A percentile compares a stretch with the other conserved stretches of the same genome.
Evolutionary conservation across 1,140 invertebrate genomes (phyloP).

Genomic region (Acromyrmex heyeri): DNA sequence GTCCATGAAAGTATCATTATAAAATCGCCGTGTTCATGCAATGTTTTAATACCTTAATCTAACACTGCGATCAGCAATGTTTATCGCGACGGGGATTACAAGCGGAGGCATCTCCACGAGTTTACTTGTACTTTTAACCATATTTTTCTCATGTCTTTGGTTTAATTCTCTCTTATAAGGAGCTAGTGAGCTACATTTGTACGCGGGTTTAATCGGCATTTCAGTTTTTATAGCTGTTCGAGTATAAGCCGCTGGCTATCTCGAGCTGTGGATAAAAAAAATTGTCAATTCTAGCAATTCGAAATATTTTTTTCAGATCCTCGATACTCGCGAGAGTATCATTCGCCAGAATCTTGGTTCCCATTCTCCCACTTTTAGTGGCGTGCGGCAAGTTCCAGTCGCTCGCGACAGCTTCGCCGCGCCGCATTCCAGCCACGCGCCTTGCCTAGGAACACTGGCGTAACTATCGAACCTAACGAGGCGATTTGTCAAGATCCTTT

Average conservation of each 20-base stretch:
- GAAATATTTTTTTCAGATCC: neutral
- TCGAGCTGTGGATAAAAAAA: neutral
- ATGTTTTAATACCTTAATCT: conserved; percentile 59
- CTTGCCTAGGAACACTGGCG: conserved; percentile 81
- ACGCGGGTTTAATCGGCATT: neutral
- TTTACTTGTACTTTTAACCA: neutral
- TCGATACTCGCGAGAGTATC: conserved; percentile 17
- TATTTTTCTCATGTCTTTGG: neutral
- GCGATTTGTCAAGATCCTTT: conserved; percentile 68
- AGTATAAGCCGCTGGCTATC: neutral
- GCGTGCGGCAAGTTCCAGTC: conserved; percentile 75
- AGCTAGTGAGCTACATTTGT: neutral
- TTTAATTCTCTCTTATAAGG: neutral
- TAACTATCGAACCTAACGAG: conserved; percentile 74
- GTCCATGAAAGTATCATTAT: conserved; percentile 48
- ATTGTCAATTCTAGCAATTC: neutral
- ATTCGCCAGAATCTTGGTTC: conserved; percentile 58
- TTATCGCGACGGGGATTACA: conserved; percentile 18
- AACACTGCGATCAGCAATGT: conserved; percentile 36
- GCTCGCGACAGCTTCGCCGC: conserved; percentile 77
- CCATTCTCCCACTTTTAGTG: conserved; percentile 72
- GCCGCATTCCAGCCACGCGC: conserved; percentile 86
- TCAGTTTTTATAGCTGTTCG: neutral
- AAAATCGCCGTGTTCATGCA: conserved; percentile 40
- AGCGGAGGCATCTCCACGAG: neutral